Conservation (phyloP, 2,888 invertebrate species). For the Coenonympha glycerion region DNA sequence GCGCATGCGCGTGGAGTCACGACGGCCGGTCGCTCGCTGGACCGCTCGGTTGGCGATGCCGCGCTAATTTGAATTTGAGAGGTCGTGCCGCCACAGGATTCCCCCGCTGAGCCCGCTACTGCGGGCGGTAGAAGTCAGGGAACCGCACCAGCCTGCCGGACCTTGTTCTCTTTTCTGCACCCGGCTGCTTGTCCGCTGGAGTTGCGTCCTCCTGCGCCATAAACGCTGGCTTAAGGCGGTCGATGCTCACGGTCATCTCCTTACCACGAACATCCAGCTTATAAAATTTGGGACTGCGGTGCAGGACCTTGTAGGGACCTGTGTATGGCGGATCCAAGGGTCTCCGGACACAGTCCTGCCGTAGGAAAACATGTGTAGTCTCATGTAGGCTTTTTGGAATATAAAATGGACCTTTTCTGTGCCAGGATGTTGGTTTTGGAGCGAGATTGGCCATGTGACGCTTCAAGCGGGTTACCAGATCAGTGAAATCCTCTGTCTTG, state of each 20-base stretch:
- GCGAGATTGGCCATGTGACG: not conserved
- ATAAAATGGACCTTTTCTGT: not conserved
- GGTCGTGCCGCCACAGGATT: too few species aligned
- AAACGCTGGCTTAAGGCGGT: constrained; percentile 31
- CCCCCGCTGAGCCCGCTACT: not conserved
- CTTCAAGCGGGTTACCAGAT: not conserved
- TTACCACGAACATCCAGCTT: constrained; percentile 26
- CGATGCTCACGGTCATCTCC: constrained; percentile 25
- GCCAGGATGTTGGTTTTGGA: not conserved
- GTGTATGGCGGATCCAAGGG: constrained; percentile 32
- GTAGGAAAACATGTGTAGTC: not conserved
- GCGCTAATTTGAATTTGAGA: too few species aligned
- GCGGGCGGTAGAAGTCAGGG: not conserved
- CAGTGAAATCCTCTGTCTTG: not conserved
- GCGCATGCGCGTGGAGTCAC: too few species aligned
- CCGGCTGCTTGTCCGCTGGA: not conserved
- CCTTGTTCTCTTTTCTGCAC: not conserved
- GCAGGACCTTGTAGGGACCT: constrained; percentile 29
- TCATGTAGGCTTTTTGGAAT: not conserved
- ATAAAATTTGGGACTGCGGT: constrained; percentile 24
- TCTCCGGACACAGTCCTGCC: not conserved
- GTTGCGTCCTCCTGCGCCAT: not conserved
- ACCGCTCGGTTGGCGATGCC: too few species aligned
- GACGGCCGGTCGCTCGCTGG: too few species aligned
- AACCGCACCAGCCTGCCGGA: not conserved